Conservation (phyloP, 2,888 invertebrate species). For the Sinodicranocentrus sp. region DNA sequence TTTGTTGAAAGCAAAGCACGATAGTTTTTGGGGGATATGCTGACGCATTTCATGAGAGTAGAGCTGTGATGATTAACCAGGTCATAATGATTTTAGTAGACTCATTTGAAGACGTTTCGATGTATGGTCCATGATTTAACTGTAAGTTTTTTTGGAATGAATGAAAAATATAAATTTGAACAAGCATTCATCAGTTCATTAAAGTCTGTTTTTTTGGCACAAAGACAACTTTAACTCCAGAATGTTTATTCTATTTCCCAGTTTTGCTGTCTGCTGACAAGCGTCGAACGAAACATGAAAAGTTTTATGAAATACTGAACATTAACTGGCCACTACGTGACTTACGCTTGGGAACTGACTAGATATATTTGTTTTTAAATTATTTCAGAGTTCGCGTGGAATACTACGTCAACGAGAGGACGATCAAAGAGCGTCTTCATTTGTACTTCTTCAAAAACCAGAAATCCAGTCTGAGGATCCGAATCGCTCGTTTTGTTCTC, state of each 20-base stretch:
- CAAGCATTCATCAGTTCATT: conserved; percentile 23
- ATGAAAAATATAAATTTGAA: neutral
- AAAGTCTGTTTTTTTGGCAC: conserved; percentile 22
- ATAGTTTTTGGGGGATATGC: too few relatives aligned
- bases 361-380: neutral
- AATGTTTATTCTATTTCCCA: conserved; percentile 17
- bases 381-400: conserved; percentile 98
- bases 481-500: conserved; percentile 97
- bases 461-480: conserved; percentile 98
- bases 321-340: too few relatives aligned
- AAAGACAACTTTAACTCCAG: neutral
- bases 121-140: neutral
- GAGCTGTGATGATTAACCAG: too few relatives aligned
- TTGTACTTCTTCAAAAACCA: conserved; percentile 99
- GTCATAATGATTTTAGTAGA: too few relatives aligned
- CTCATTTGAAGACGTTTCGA: too few relatives aligned
- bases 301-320: too few relatives aligned
- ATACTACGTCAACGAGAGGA: conserved; percentile 99
- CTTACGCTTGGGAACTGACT: too few relatives aligned
- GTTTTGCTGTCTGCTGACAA: too few relatives aligned
- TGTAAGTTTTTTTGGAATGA: neutral
- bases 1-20: too few relatives aligned
- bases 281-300: too few relatives aligned
- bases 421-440: conserved; percentile 98
- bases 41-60: too few relatives aligned